A percentile compares a stretch with the other conserved stretches of the same genome.
Evolutionary conservation across 2,888 invertebrate species (phyloP).

Genomic region (Cheilosia pagana): DNA sequence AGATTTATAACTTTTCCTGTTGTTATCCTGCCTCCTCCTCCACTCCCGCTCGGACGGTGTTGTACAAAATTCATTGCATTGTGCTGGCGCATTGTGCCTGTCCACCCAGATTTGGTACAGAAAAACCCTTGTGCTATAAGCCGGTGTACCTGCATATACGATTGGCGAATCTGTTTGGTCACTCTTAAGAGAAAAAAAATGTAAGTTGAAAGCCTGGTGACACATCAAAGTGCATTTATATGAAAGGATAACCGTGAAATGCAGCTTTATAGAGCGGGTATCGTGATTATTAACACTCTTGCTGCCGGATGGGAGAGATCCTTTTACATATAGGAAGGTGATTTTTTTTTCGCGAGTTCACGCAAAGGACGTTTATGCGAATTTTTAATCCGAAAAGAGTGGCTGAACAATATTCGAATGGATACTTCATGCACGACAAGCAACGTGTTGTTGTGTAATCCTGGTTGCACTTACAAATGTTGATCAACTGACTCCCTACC

Average conservation of each 20-base stretch:
- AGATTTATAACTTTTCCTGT: constrained; percentile 67
- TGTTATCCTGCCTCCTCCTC: constrained; percentile 5
- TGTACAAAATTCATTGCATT: constrained; percentile 33
- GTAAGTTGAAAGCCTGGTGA: not conserved
- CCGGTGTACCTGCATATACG: constrained; percentile 14
- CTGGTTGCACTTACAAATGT: no score
- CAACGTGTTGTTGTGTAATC: no score
- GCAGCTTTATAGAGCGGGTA: not conserved
- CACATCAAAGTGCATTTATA: constrained; percentile 57
- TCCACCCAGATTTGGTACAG: not conserved
- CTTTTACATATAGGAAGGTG: not conserved
- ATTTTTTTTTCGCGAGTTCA: not conserved
- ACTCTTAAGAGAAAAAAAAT: constrained; percentile 10
- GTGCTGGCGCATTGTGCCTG: constrained; percentile 11
- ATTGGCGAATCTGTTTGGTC: constrained; percentile 35
- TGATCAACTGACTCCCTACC: not conserved
- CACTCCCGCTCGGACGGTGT: not conserved
- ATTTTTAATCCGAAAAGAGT: no score
- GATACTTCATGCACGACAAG: no score
- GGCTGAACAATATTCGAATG: no score
- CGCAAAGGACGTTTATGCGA: no score
- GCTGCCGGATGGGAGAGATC: not conserved
- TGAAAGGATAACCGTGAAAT: constrained; percentile 29
- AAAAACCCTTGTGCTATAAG: not conserved
- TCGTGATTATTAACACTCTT: not conserved